Conservation (phyloP, 2,797 vertebrate genomes). For the Cichlasoma orientale region DNA sequence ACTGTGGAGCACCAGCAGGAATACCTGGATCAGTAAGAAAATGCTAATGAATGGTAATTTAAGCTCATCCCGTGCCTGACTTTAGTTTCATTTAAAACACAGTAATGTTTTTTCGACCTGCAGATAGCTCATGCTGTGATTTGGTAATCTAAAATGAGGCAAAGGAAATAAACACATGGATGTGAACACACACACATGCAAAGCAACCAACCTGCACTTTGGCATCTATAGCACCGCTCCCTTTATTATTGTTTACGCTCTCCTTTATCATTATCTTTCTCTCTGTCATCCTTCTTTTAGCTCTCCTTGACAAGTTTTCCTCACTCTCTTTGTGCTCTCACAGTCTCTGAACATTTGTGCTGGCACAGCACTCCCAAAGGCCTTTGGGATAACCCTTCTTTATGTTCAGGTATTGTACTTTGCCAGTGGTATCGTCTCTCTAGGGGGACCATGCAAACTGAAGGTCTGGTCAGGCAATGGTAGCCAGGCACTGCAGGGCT, state of each 20-base stretch:
- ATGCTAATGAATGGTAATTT: conserved; percentile 66
- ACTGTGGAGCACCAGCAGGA: conserved; percentile 11
- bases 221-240: conserved; percentile 8
- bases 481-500: conserved; percentile 54
- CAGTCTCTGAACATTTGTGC: conserved; percentile 44
- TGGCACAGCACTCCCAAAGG: conserved; percentile 54
- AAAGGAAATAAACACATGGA: conserved; percentile 26
- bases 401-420: conserved; percentile 43
- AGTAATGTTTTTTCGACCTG: conserved; percentile 51
- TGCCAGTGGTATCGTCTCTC: conserved; percentile 54
- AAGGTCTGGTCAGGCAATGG: conserved; percentile 24
- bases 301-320: conserved; percentile 45
- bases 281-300: conserved; percentile 10
- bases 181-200: conserved; percentile 22
- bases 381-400: conserved; percentile 60
- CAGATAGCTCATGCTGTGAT: conserved; percentile 51
- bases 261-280: conserved; percentile 13
- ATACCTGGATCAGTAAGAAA: conserved; percentile 24
- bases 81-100: conserved; percentile 56
- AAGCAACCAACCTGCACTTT: not conserved
- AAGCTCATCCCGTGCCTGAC: conserved; percentile 28
- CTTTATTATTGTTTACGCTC: conserved; percentile 17
- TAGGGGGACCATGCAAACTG: conserved; percentile 53
- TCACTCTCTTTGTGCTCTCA: conserved; percentile 32
- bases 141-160: conserved; percentile 37